Conservation (phyloP, 2,888 invertebrate species). For the Drosophila stalkeri region DNA sequence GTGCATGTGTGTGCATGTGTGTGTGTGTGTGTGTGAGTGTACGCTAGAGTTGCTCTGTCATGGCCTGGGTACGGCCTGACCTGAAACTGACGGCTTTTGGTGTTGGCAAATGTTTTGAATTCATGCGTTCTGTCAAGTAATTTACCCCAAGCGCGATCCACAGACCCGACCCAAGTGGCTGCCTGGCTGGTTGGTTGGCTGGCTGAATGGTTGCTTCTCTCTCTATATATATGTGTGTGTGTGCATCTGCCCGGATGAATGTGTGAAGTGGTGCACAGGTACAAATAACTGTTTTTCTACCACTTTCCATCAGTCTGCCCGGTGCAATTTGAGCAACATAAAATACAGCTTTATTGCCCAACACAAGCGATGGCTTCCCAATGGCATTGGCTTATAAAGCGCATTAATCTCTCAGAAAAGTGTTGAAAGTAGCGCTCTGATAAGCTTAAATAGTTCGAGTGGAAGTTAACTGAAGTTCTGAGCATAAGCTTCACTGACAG, state of each 20-base stretch:
- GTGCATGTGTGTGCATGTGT: constrained; percentile 12
- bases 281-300: constrained; percentile 24
- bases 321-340: constrained; percentile 18
- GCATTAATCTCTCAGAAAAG: neutral
- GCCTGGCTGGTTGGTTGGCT: constrained; percentile 19
- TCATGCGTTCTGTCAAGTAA: constrained; percentile 74
- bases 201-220: constrained; percentile 6
- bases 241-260: constrained; percentile 21
- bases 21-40: constrained; percentile 17
- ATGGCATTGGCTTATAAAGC: constrained; percentile 25
- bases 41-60: constrained; percentile 50
- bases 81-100: constrained; percentile 62
- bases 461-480: too few relatives aligned
- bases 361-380: constrained; percentile 8
- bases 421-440: neutral
- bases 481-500: too few relatives aligned
- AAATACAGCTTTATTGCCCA: constrained; percentile 6
- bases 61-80: constrained; percentile 39
- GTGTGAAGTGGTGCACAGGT: constrained; percentile 38
- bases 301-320: constrained; percentile 18
- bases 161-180: constrained; percentile 49
- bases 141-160: constrained; percentile 60
- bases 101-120: constrained; percentile 70
- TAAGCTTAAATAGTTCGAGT: neutral
- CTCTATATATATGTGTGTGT: constrained; percentile 14